These are phyloP conservation scores for Hyperopisus bebe DNA, from an alignment of 2,113 vertebrate species.

Conservation along the genomic window DNA sequence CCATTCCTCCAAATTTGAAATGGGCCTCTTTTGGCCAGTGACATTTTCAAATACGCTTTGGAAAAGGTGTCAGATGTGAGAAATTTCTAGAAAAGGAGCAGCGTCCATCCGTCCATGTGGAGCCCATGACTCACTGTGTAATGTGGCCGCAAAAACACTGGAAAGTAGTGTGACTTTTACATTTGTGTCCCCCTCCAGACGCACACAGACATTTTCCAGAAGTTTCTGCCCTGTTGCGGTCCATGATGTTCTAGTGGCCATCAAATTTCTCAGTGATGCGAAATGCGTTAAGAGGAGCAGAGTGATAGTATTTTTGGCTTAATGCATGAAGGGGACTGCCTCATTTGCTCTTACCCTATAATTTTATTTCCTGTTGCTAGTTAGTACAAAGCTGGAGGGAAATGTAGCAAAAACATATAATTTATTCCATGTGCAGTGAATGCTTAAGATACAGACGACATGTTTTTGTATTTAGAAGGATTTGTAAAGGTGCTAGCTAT, in stretches of 20 bases:
- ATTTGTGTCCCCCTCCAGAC: background rate
- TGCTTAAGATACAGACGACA: background rate
- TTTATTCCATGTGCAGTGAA: background rate
- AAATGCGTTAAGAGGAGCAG: background rate
- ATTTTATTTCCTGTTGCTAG: background rate
- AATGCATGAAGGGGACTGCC: background rate
- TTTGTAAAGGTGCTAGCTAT: background rate
- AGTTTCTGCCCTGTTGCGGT: background rate
- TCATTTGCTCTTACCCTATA: background rate
- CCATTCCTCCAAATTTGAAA: background rate
- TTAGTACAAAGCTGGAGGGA: background rate
- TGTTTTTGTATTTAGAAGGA: background rate
- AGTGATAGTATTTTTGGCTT: background rate
- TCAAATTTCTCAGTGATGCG: background rate
- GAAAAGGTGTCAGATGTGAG: background rate
- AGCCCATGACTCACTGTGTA: background rate
- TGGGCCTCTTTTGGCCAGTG: background rate
- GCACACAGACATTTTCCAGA: background rate
- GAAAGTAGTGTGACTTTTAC: background rate
- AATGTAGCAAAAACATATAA: background rate
- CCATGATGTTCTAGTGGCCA: background rate
- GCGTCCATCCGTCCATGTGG: background rate
- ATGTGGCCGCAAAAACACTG: background rate
- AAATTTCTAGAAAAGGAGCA: background rate
- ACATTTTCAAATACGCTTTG: background rate